phyloP scores from a whole-genome alignment of 2,888 invertebrate genomes.

The Creontiades dilutus region DNA sequence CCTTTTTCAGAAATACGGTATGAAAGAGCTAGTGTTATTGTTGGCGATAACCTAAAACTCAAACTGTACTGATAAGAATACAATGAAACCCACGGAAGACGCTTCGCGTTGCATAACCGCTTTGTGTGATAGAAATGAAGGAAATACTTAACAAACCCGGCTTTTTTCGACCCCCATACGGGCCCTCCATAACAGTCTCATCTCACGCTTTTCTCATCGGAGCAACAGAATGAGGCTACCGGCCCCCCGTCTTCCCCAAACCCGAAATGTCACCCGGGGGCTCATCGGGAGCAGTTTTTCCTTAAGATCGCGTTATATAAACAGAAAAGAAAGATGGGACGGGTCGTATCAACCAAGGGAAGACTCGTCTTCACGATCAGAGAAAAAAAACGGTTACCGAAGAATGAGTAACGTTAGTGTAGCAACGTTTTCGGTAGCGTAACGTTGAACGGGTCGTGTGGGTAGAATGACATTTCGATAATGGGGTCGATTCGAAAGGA shows the following conservation, averaged over 20 bases:
- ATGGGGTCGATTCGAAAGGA: background rate
- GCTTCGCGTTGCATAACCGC: background rate
- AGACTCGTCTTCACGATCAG: background rate
- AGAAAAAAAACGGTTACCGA: background rate
- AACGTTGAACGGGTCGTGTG: background rate
- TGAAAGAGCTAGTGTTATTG: too few species aligned
- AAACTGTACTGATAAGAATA: background rate
- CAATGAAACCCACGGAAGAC: constrained; percentile 6
- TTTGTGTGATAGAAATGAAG: constrained; percentile 12
- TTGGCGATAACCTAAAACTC: too few species aligned
- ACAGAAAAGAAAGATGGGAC: background rate
- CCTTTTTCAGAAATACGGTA: too few species aligned
- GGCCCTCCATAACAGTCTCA: background rate
- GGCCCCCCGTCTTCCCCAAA: background rate
- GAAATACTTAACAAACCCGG: constrained; percentile 34
- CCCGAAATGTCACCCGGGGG: background rate
- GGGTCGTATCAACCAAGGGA: background rate
- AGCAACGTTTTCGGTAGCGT: background rate
- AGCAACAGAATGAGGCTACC: constrained; percentile 1
- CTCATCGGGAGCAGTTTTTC: background rate
- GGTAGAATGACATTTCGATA: background rate
- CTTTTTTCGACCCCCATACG: background rate
- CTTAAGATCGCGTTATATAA: background rate
- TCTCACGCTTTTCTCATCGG: constrained; percentile 21
- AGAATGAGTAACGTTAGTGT: background rate